Evolutionary conservation across 1,140 invertebrate species (phyloP), one percentile per base, ranked within the genome.

Genomic region (Euura saliciscinereae): DNA sequence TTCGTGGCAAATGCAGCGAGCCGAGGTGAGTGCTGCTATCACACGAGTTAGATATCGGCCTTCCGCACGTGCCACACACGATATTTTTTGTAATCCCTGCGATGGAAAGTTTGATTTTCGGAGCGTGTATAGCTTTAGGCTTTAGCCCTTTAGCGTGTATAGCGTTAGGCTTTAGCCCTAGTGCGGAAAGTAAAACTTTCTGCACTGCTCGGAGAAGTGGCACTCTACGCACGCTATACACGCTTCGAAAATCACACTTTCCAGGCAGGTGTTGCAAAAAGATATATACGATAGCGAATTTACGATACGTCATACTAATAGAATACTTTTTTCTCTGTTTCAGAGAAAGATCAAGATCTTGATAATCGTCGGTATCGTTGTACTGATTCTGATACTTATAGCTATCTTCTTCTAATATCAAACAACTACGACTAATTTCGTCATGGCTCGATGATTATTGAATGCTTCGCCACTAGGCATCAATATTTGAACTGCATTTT

Each of bases 271-370:
- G n/a, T n/a, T n/a, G n/a, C n/a, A n/a, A n/a, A n/a, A 66, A 71
- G 13, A 42, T 69, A 69, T 66, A 65, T 59, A 66, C 51, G 28
- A 13, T 66, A 10, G 66, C 28, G 10, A 42, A 8, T 42, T 42
- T 44, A 64, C 42, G 6, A 59, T 2, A 8, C 1, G 51, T n/a
- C 59, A 45, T 6, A 46, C 28, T 28, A 28, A 70, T 51, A 2
- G 6, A n/a, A 70, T 51, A 70, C 2, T 46, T 70, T 70, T 70
- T 59, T 64, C 76, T 77, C 73, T 78, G 28, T 87, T 85, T 74
- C 81, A 88, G 86, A 82, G 79, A 44, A 87, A 88, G 79, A 78
- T 83, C n/a, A 84, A 85, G 71, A 73, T 85, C 65, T 65, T 71
- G 2, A 72, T 83, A 11, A 74, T 86, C 4, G 7, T 86, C 7